These are phyloP conservation scores for Lepidurus apus DNA, from an alignment of 1,140 invertebrate species.

Conservation along the genomic window DNA sequence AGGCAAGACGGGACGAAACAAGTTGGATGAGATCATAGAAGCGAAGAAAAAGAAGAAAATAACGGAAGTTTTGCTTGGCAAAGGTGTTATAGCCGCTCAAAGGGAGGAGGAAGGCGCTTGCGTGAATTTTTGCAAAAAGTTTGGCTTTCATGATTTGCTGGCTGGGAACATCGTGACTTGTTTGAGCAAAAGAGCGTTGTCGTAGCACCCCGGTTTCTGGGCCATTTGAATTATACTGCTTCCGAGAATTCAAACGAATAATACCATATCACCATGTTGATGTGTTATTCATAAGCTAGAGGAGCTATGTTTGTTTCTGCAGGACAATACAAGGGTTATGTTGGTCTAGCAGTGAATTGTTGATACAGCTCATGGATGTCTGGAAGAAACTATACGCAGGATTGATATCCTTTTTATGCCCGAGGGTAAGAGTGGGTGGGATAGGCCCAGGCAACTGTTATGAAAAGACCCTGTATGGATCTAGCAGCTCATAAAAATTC, in stretches of 20 bases:
- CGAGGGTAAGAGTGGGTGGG: too few relatives aligned
- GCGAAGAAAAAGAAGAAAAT: too few relatives aligned
- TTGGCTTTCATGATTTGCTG: not conserved
- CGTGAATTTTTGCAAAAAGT: not conserved
- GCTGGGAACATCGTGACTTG: not conserved
- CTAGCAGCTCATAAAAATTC: too few relatives aligned
- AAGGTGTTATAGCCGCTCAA: too few relatives aligned
- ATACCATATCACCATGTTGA: not conserved
- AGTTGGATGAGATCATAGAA: too few relatives aligned
- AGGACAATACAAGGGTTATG: not conserved
- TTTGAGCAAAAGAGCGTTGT: not conserved
- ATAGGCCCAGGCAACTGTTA: too few relatives aligned
- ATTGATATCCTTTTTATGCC: too few relatives aligned
- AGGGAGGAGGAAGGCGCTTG: not conserved
- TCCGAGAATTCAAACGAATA: not conserved
- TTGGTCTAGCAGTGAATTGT: not conserved
- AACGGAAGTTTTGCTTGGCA: too few relatives aligned
- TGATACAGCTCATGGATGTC: too few relatives aligned
- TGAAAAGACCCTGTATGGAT: too few relatives aligned
- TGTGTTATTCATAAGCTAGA: conserved; percentile 3
- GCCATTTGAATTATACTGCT: conserved; percentile 12
- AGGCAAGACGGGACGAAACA: not conserved
- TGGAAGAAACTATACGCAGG: too few relatives aligned
- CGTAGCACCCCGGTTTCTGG: not conserved
- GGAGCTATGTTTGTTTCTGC: not conserved